Percentiles rank a stretch among this genome's conserved stretches.
phyloP scores from a whole-genome alignment of 30 jellyfish, hydroid and myxozoan genomes.

The Sanderia malayensis region DNA sequence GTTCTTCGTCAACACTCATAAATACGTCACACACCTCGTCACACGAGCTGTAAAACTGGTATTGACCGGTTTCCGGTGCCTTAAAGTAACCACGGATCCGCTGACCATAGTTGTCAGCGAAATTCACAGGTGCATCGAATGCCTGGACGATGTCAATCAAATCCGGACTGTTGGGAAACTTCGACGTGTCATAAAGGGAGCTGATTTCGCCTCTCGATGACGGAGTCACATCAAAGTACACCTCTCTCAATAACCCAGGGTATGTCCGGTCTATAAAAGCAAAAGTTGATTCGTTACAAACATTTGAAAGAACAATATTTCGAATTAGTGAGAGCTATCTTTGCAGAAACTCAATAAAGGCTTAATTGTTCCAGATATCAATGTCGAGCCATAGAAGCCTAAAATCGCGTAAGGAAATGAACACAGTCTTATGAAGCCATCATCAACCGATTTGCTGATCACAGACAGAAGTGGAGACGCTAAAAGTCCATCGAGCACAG shows the following conservation, averaged over 20 bases:
- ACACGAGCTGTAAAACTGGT: slow-evolving; percentile 82
- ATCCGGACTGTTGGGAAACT: slow-evolving; percentile 84
- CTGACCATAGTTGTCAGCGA: slow-evolving; percentile 87
- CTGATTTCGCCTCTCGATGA: slow-evolving; percentile 72
- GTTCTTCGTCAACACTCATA: slow-evolving; percentile 82
- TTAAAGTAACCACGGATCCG: slow-evolving; percentile 85
- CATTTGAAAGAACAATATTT: too few species aligned
- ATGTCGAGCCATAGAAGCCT: too few species aligned
- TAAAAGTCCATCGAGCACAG: too few species aligned
- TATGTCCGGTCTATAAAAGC: slow-evolving; percentile 32
- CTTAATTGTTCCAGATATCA: too few species aligned
- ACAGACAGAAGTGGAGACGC: too few species aligned
- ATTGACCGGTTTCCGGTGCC: slow-evolving; percentile 80
- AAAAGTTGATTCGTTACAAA: too few species aligned
- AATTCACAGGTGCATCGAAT: slow-evolving; percentile 75
- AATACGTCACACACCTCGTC: slow-evolving; percentile 88
- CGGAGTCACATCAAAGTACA: slow-evolving; percentile 67
- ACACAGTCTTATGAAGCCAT: too few species aligned
- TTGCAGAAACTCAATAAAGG: too few species aligned
- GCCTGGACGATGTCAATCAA: slow-evolving; percentile 68
- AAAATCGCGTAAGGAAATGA: too few species aligned
- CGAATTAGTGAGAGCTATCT: too few species aligned
- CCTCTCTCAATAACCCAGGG: slow-evolving; percentile 82
- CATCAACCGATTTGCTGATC: too few species aligned
- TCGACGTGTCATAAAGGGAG: slow-evolving; percentile 61